A percentile compares a stretch with the other conserved stretches of the same genome.
phyloP scores from a whole-genome alignment of 1,140 invertebrate genomes.

The Platyscapa corneri region DNA sequence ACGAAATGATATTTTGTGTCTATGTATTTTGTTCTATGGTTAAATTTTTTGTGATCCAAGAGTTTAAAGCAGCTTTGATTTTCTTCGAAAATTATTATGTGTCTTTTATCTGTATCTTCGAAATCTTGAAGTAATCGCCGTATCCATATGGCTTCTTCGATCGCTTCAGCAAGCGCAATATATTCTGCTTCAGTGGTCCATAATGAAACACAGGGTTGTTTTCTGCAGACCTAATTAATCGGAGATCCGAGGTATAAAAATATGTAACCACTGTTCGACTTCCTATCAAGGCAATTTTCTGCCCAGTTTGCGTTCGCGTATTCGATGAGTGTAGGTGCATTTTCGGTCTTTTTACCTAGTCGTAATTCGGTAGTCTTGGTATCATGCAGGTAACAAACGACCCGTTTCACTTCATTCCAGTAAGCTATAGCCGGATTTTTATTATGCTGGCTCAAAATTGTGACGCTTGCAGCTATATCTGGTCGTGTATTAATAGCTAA shows the following conservation, averaged over 20 bases:
- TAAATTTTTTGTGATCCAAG: conserved; percentile 8
- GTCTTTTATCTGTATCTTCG: background rate
- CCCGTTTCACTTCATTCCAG: conserved; percentile 57
- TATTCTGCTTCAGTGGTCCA: conserved; percentile 57
- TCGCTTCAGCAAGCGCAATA: conserved; percentile 16
- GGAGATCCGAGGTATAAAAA: conserved; percentile 48
- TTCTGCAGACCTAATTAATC: conserved; percentile 50
- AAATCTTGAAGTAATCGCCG: conserved; percentile 31
- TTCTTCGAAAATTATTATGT: conserved; percentile 5
- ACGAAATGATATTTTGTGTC: conserved; percentile 48
- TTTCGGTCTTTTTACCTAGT: background rate
- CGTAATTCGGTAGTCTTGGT: conserved; percentile 34
- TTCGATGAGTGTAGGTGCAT: conserved; percentile 22
- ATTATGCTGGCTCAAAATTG: conserved; percentile 59
- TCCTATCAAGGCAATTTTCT: conserved; percentile 46
- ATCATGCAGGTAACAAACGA: conserved; percentile 60
- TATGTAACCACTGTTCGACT: conserved; percentile 54
- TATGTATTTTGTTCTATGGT: conserved; percentile 17
- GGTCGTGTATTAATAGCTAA: conserved; percentile 2
- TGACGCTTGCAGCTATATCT: conserved; percentile 51
- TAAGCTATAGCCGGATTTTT: conserved; percentile 46
- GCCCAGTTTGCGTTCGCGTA: conserved; percentile 55
- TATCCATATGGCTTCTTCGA: conserved; percentile 28
- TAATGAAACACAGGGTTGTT: conserved; percentile 44
- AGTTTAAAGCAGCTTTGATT: conserved; percentile 40